Base-by-base conservation (phyloP, 2,888 invertebrate genomes). In the Morpho deidamia region DNA sequence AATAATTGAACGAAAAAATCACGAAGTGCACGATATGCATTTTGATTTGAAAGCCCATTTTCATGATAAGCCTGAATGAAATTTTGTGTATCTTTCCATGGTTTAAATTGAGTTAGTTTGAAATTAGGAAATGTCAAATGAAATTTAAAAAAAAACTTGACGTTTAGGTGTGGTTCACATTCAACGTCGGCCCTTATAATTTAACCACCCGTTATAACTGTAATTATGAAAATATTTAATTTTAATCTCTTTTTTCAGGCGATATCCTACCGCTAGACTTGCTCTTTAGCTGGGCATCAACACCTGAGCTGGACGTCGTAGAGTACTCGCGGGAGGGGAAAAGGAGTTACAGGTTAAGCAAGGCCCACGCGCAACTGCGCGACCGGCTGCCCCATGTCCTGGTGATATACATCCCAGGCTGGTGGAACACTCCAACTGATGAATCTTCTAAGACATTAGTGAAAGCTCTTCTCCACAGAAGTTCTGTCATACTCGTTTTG, bases 351-450 rank as follows among this genome's bases (percentile, higher is more conserved):
- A 73, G 71, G 32, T 69, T 75, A 8, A 53, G 64, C 7, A 62
- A 65, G 43, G 83, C 79, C 0, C 75, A 73, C 47, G 72, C 74
- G 8, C 68, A 67, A 33, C 58, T 66, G 37, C 62, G 62, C 11
- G 49, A 71, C 44, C 62, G 61, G 4, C 52, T 59, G 7, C 62
- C 57, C 10, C 50, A 33, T 5, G 59, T 60, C 2, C 65, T 83
- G 12, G 63, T 76, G n/a, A 57, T 87, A 32, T 87, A 84, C 72
- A 70, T 86, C 50, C 83, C 86, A 1, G 87, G 87, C 53, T 87
- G 87, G 87, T 77, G 79, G 78, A 87, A 87, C 72, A 76, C 79
- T 0, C 86, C 84, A 7, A 61, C 63, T 0, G 87, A 87, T 60
- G 78, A 79, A 42, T 81, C 87, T 8, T 71, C 83, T 0, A 63